Conservation (phyloP, 2,113 vertebrate genomes). For the Entomyzon cyanotis region DNA sequence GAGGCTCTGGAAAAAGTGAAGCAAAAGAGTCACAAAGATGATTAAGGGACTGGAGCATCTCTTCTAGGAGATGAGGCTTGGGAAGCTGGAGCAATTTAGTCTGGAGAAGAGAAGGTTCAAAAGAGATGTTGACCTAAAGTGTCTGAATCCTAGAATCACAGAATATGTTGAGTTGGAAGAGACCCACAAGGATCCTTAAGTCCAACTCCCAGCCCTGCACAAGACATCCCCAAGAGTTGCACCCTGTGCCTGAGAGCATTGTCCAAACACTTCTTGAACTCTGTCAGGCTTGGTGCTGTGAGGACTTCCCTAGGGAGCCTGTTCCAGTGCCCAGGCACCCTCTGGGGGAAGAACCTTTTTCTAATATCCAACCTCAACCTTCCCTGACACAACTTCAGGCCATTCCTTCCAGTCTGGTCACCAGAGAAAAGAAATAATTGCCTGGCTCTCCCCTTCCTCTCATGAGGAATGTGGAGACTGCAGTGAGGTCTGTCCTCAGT, state of each 20-base stretch:
- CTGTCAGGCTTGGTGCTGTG: too few relatives aligned
- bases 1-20: neutral
- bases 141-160: neutral
- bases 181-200: neutral
- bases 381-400: neutral
- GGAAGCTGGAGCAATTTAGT: neutral
- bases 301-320: neutral
- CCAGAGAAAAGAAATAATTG: neutral
- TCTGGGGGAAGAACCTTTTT: neutral
- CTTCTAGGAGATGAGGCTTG: neutral
- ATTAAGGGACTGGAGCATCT: neutral
- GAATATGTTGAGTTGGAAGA: neutral
- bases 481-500: neutral
- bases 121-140: neutral
- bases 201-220: neutral
- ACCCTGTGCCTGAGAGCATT: neutral
- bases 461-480: neutral
- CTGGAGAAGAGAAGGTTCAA: neutral
- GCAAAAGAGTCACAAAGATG: neutral
- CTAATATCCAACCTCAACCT: neutral
- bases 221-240: too few relatives aligned
- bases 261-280: neutral
- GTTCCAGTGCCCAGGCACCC: accelerated
- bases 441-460: neutral
- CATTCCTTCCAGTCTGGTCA: neutral